phyloP scores from a whole-genome alignment of 2,797 vertebrate genomes.

The Helarctos malayanus region DNA sequence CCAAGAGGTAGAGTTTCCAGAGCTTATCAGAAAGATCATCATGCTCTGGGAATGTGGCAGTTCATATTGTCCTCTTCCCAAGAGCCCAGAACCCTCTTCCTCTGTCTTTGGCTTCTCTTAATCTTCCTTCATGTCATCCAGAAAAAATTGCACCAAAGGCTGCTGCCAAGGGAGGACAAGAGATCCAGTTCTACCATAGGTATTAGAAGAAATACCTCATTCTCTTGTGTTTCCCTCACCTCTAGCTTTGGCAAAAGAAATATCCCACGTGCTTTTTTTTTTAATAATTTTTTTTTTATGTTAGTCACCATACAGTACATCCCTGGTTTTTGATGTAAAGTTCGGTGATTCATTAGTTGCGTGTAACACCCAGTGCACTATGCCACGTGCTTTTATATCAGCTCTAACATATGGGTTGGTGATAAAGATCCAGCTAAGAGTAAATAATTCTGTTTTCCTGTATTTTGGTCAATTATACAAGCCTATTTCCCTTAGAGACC shows the following conservation, averaged over 20 bases:
- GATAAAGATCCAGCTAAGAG: neutral
- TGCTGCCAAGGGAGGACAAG: neutral
- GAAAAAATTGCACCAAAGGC: neutral
- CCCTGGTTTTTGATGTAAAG: too few species aligned
- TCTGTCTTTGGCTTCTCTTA: neutral
- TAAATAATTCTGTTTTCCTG: neutral
- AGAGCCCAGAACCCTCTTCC: neutral
- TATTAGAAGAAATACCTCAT: neutral
- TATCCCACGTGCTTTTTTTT: too few species aligned
- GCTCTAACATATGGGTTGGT: neutral
- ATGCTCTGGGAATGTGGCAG: neutral
- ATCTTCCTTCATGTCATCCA: neutral
- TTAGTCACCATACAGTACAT: too few species aligned
- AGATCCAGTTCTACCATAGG: fast-evolving
- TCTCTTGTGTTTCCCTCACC: neutral
- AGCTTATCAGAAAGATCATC: neutral
- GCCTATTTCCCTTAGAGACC: neutral
- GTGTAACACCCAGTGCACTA: too few species aligned
- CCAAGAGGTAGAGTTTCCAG: neutral
- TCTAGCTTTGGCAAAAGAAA: neutral
- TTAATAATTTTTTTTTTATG: too few species aligned
- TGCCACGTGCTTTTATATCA: neutral
- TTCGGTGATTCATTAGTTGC: too few species aligned
- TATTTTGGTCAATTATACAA: neutral
- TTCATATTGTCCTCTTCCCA: neutral